Base-by-base conservation (phyloP, 2,888 invertebrate genomes). In the Tetheella fluctuosa region DNA sequence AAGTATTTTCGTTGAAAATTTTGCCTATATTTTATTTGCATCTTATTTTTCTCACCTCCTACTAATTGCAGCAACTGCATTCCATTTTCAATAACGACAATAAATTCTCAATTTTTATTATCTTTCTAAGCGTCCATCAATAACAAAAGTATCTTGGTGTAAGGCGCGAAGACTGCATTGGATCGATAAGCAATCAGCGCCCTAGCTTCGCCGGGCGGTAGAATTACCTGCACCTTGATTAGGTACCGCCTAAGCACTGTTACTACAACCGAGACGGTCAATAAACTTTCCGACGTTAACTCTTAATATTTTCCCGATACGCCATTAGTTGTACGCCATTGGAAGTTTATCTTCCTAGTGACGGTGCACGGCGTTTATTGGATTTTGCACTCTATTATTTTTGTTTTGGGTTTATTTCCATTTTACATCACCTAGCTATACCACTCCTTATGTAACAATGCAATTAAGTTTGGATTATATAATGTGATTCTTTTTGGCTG, bases 161-260 rank as follows among this genome's bases (percentile, higher is more conserved):
- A 70, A 75, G 76, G 70, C 20, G 28, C 65, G 78, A 78, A 79
- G 76, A 80, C 78, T 79, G 81, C 78, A 75, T 61, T 65, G 76
- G 88, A 80, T 92, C 92, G 90, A 92, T 92, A 92, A 79, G 88
- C 90, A 91, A 91, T 91, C 92, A 90, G 84, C 71, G 64, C 53
- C 63, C 64, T 63, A 63, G 63, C 71, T 64, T 68, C 52, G 54
- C 55, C 55, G 58, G 63, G 73, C 77, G 74, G 78, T 75, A 77
- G 81, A 83, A 85, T 86, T 88, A 89, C 88, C 87, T 86, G 82
- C 39, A 70, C 70, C 75, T 79, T 88, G 89, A 90, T 91, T 90
- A 89, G 86, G 81, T 80, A 77, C 79, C 76, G 76, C 75, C 83
- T 82, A 81, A 84, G 83, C 80, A 80, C 80, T 79, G 73, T 69